Base-by-base conservation (phyloP, 2,888 invertebrate species). In the Eristalis arbustorum region DNA sequence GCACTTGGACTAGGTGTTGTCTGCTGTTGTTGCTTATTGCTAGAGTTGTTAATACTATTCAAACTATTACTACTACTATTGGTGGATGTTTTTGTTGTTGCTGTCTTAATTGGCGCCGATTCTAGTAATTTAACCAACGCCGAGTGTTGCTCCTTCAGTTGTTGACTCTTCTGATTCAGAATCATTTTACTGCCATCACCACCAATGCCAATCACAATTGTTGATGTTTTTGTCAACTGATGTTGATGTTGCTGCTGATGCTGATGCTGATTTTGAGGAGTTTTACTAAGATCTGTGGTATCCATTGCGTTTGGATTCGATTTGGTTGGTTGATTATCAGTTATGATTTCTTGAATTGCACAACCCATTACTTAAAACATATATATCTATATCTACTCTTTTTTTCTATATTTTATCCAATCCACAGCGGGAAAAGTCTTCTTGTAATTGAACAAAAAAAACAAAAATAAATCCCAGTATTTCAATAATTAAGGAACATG, bases 61-160 rank as follows among this genome's bases (percentile, higher is more conserved):
- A 11, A 67, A 64, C 18, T 74, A 79, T 42, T 78, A 73, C 25
- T 67, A 76, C 56, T 87, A 76, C 62, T 84, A 79, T 72, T 82
- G 80, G 87, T 18, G 61, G 74, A 14, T 56, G 72, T 74, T 79
- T 88, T 75, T 84, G 88, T 79, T 88, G 84, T 42, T 72, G 85
- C 89, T 79, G 89, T 91, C 88, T 89, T 91, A 25, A 93, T 90
- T 59, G 93, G 93, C 88, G 93, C 93, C 73, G 94, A 94, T 92
- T 95, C 95, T 92, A 95, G 92, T 93, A 95, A 94, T 93, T 94
- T 94, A 91, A 95, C 95, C 91, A 95, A 93, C 91, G 95, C 95
- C 91, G 95, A 94, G 91, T 95, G 95, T 91, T 94, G 94, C 89
- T 94, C 94, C 91, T 95, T 95, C 91, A 95, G 89, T 88, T 92